Evolutionary conservation across 2,113 vertebrate genomes (phyloP), one percentile per base, ranked within the genome.

Genomic region (Strix uralensis): DNA sequence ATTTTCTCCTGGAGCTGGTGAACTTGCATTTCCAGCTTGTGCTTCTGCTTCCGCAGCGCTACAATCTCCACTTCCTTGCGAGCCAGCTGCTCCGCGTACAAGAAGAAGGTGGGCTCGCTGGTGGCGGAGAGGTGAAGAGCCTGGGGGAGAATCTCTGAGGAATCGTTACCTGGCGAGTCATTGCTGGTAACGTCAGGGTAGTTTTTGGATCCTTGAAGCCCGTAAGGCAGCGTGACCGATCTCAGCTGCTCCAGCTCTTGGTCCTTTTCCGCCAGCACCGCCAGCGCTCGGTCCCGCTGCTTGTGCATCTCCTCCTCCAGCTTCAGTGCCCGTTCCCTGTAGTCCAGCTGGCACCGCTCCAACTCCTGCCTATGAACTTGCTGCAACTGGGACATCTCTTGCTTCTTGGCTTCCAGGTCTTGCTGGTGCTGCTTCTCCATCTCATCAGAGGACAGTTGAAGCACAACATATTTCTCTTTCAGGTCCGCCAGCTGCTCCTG

Each of bases 241-340:
- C 99, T 97, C 29, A 99, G 97, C 44, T 92, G 97, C 97, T 99
- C 99, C 90, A 99, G 97, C 96, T 99, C 99, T 7, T 96, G 97
- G 93, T 99, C 99, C 97, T 99, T 99, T 52, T 99, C 99, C 0
- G 98, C 96, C 66, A 99, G 98, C 96, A 99, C 97, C 0, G 99
- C 98, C 98, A 99, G 98, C 2, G 99, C 99, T 11, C 99, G 98
- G 75, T 99, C 98, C 16, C 99, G 97, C 95, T 99, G 99, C 52
- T 99, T 99, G 97, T 99, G 99, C n/a, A 99, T 96, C 97, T 99
- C 99, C 47, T 98, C 98, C 96, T 99, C 99, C 94, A 99, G 97
- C 3, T 93, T 98, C 86, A 98, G 96, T 1, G 98, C 97, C 69
- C 98, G 96, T 3, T 99, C 99, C 11, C 98, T 97, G 97, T 98